These are phyloP conservation scores for Cephus rjabovi DNA, from an alignment of 2,888 invertebrate species.

Conservation along the genomic window DNA sequence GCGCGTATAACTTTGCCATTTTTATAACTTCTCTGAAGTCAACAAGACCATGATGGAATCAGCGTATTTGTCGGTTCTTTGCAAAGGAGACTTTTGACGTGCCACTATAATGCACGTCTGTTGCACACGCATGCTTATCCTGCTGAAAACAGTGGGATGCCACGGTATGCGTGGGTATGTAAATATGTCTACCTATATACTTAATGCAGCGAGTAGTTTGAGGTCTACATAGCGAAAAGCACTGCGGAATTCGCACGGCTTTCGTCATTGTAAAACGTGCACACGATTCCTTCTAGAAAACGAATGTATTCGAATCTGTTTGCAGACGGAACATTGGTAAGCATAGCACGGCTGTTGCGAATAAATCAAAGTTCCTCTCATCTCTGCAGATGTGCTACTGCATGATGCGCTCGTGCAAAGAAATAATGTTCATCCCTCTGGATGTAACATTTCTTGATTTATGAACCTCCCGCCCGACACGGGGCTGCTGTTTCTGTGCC, in stretches of 20 bases:
- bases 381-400: constrained; percentile 16
- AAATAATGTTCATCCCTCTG: background rate
- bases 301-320: background rate
- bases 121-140: background rate
- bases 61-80: background rate
- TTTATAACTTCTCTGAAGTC: background rate
- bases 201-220: background rate
- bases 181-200: background rate
- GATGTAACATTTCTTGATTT: background rate
- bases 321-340: constrained; percentile 34
- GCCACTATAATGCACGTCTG: background rate
- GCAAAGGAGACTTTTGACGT: background rate
- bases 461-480: background rate
- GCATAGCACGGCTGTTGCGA: constrained; percentile 46
- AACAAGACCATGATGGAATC: background rate
- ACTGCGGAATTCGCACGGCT: background rate
- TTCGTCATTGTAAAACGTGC: background rate
- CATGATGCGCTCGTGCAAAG: background rate
- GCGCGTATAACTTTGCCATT: background rate
- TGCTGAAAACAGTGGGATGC: background rate
- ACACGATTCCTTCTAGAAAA: background rate
- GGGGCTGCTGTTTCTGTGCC: background rate
- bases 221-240: background rate
- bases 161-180: background rate
- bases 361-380: constrained; percentile 50